Percentiles rank a stretch among this genome's conserved stretches.
These are phyloP conservation scores for Schmidtea mediterranea DNA, from an alignment of 1,140 invertebrate genomes.

Conservation along the genomic window DNA sequence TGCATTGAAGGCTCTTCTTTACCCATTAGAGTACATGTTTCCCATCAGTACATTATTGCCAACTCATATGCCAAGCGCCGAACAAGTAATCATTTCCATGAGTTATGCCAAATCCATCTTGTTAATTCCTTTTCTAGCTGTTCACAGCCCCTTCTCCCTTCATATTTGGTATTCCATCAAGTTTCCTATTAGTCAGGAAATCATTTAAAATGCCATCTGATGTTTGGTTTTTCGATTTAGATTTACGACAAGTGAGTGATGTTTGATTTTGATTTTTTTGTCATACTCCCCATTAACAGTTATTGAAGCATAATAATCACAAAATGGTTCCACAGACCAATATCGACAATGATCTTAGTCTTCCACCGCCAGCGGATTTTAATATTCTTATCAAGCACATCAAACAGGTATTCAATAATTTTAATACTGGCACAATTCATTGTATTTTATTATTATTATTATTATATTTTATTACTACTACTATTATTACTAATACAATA, in stretches of 20 bases:
- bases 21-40: slow-evolving; percentile 98
- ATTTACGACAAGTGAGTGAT: slow-evolving; percentile 64
- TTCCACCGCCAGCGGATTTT: too few relatives aligned
- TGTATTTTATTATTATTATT: too few relatives aligned
- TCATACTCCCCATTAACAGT: too few relatives aligned
- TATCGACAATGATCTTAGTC: too few relatives aligned
- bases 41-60: slow-evolving; percentile 90
- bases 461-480: too few relatives aligned
- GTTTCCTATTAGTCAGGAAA: slow-evolving; percentile 75
- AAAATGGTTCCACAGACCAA: too few relatives aligned
- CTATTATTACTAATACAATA: too few relatives aligned
- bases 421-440: too few relatives aligned
- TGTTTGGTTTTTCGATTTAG: slow-evolving; percentile 86
- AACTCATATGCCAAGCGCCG: slow-evolving; percentile 88
- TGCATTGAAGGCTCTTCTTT: slow-evolving; percentile 91
- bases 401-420: too few relatives aligned
- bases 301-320: too few relatives aligned
- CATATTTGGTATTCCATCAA: slow-evolving; percentile 86
- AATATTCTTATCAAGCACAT: too few relatives aligned
- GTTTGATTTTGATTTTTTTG: too few relatives aligned
- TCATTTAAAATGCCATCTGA: slow-evolving; percentile 82
- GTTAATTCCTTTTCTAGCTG: slow-evolving; percentile 35
- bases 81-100: slow-evolving; percentile 43
- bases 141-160: slow-evolving; percentile 85
- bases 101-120: slow-evolving; percentile 84